Conservation (phyloP, 2,888 invertebrate genomes). For the Epinotia demarniana region DNA sequence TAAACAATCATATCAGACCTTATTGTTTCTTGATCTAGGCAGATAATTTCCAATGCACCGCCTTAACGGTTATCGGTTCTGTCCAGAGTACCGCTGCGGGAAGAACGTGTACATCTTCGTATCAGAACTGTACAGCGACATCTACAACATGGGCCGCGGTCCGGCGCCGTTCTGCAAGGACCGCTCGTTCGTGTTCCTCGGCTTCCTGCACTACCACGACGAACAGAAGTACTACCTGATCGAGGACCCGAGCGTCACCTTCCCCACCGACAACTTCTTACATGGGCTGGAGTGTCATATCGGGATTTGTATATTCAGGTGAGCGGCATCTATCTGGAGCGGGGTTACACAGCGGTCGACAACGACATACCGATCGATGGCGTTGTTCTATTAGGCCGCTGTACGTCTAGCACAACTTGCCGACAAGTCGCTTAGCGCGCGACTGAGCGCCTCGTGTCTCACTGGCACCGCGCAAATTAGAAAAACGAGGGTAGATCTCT, state of each 20-base stretch:
- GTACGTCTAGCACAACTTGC: too few relatives aligned
- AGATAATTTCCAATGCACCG: too few relatives aligned
- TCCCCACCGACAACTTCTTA: slow-evolving; percentile 75
- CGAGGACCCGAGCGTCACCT: slow-evolving; percentile 75
- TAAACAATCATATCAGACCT: too few relatives aligned
- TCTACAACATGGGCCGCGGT: slow-evolving; percentile 75
- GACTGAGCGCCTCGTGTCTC: too few relatives aligned
- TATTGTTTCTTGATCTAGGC: too few relatives aligned
- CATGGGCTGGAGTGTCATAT: slow-evolving; percentile 77
- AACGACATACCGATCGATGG: too few relatives aligned
- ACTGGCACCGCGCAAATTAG: too few relatives aligned
- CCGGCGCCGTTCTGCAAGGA: slow-evolving; percentile 75
- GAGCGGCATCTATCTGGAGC: slow-evolving; percentile 30
- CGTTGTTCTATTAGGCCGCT: too few relatives aligned
- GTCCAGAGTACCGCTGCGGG: slow-evolving; percentile 77
- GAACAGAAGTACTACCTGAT: slow-evolving; percentile 74
- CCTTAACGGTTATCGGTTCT: too few relatives aligned
- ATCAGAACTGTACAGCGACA: slow-evolving; percentile 77
- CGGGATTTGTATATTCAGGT: slow-evolving; percentile 77
- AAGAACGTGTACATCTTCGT: slow-evolving; percentile 77
- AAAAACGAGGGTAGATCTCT: too few relatives aligned
- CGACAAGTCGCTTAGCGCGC: too few relatives aligned
- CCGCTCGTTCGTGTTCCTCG: slow-evolving; percentile 74
- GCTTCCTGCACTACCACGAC: slow-evolving; percentile 75
- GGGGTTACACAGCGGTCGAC: too few relatives aligned